phyloP scores from a whole-genome alignment of 2,113 vertebrate species.

The Spheniscus mendiculus region DNA sequence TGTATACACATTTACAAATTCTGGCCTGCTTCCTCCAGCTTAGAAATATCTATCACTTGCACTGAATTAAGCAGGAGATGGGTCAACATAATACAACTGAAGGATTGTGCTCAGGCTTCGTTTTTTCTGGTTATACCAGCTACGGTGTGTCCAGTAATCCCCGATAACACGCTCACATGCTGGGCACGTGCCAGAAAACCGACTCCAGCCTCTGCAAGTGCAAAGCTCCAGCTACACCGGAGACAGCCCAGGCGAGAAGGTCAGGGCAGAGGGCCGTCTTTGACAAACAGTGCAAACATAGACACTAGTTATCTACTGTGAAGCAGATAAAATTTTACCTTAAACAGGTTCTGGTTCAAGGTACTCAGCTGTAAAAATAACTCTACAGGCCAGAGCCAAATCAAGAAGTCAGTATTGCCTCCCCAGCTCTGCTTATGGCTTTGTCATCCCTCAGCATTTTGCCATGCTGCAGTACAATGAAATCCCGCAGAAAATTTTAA shows the following conservation, averaged over 20 bases:
- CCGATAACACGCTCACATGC: neutral
- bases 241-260: accelerated
- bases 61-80: neutral
- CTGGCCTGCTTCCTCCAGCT: neutral
- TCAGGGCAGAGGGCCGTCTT: neutral
- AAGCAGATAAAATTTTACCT: neutral
- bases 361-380: neutral
- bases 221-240: neutral
- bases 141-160: neutral
- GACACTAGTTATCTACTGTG: neutral
- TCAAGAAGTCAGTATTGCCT: neutral
- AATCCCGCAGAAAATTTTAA: neutral
- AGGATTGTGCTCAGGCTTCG: neutral
- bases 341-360: neutral
- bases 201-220: too few relatives aligned
- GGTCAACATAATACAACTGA: neutral
- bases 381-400: neutral
- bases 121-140: neutral
- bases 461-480: neutral
- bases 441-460: neutral
- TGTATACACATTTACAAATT: neutral
- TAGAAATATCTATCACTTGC: neutral
- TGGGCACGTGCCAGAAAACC: neutral
- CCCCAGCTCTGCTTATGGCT: neutral
- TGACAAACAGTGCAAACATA: neutral